Base-by-base conservation (phyloP, 2,888 invertebrate species). In the Eupithecia subumbrata region DNA sequence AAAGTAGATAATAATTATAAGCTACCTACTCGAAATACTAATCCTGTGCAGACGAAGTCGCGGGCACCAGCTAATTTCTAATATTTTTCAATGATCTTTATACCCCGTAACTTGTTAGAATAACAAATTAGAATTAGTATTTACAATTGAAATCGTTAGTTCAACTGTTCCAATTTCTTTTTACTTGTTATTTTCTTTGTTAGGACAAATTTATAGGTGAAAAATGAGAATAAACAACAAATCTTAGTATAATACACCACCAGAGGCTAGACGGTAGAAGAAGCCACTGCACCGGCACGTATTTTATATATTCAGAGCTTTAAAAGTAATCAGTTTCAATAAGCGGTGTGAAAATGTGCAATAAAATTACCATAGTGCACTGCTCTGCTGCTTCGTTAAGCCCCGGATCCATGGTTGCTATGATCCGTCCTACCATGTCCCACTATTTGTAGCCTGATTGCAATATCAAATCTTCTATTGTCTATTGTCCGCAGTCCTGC, bases 361-460 rank as follows among this genome's bases (percentile, higher is more conserved):
- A 34, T 64, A 34, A 64, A 64, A 64, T 64, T 64, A 64, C 64
- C 64, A 64, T 64, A 63, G 30, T 63, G 63, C 63, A 52, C n/a
- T 25, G 60, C 25, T 60, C 4, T n/a, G 22, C 60, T 63, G 63
- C 64, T 64, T 64, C 64, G 64, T 34, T 64, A 64, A 34, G 9
- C 34, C 34, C 34, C 64, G 34, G 9, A 34, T 64, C 30, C 30
- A 64, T 34, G 64, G 64, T 64, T 34, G 34, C 18, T 34, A 18
- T 64, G 16, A 30, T 34, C 34, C 16, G 18, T 34, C 64, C 34
- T 64, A 64, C 14, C 34, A 64, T 18, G 3, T 64, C 34, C 34
- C 18, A 30, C 18, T 12, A 64, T 34, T 30, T 30, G 25, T 30
- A 56, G n/a, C 52, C 14, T 5, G 22, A 30, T 30, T 7, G 8